Base-by-base conservation (phyloP, 2,888 invertebrate species). In the Esperia sulphurella region DNA sequence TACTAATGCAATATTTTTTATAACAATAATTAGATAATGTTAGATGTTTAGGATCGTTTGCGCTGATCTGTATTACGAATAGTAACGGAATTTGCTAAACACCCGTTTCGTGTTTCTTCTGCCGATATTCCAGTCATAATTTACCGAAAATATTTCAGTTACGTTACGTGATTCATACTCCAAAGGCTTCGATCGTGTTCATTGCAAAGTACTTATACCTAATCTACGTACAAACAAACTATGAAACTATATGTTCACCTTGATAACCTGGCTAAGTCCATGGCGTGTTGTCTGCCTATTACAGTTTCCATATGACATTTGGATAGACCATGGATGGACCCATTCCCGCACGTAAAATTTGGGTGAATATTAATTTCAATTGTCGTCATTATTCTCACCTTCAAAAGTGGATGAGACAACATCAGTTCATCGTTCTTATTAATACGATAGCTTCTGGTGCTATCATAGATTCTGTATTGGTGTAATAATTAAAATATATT, bases 1-100 rank as follows among this genome's bases (percentile, higher is more conserved):
- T 39, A 67, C 53, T 50, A 65, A 63, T 65, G 65, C 67, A 68
- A 77, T 79, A 77, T 76, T 78, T 73, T 21, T 78, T 75, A 55
- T 64, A 68, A 54, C 59, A 52, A 41, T 61, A 59, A 37, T 7
- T 49, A 46, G 53, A 49, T 58, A 57, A 49, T 35, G 45, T 49
- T 59, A 60, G 57, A 56, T 52, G 52, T 54, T 60, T 65, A 61
- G 58, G 63, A 57, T 67, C 60, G 66, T 68, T 65, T 68, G 64
- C 68, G 65, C 59, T 52, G 58, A 59, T 57, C 47, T 48, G 41
- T 29, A 29, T 12, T 14, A 8, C 2, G 14, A 9, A 9, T 40
- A 21, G 21, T 5, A 21, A 5, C 21, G 21, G 5, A 21, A 21
- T 3, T 21, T 21, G 21, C 5, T 5, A 21, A 21, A 2, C 21